phyloP scores from a whole-genome alignment of 2,797 vertebrate genomes.

The Neosalanx taihuensis region DNA sequence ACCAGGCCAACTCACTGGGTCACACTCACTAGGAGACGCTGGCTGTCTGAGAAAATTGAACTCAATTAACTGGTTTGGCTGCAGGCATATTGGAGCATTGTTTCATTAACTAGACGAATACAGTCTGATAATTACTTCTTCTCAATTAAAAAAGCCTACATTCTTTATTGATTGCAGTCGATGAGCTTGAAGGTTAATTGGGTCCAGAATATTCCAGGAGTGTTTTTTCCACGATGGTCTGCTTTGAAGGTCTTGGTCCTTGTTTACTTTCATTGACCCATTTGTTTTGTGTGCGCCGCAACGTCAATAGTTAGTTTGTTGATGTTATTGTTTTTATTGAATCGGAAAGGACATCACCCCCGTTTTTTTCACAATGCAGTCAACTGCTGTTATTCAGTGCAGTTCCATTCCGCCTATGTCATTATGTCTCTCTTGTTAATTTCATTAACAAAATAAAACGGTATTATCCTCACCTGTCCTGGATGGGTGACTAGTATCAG shows the following conservation, averaged over 20 bases:
- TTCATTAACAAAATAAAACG: not conserved
- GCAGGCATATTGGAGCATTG: conserved; percentile 71
- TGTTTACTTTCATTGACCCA: conserved; percentile 22
- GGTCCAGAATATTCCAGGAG: conserved; percentile 64
- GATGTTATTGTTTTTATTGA: not conserved
- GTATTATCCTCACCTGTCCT: not conserved
- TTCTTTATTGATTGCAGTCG: conserved; percentile 75
- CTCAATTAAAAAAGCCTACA: conserved; percentile 67
- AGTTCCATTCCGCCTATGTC: not conserved
- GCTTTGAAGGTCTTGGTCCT: conserved; percentile 29
- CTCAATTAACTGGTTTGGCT: conserved; percentile 75
- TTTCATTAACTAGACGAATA: conserved; percentile 78
- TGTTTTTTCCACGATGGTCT: conserved; percentile 41
- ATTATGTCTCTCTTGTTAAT: not conserved
- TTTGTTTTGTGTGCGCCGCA: not conserved
- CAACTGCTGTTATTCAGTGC: not conserved
- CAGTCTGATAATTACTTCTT: conserved; percentile 77
- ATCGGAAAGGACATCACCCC: not conserved
- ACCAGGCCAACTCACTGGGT: conserved; percentile 57
- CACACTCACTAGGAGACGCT: conserved; percentile 62
- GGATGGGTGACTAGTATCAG: too few species aligned
- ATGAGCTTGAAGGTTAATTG: conserved; percentile 80
- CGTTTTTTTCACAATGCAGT: not conserved
- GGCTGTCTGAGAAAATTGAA: conserved; percentile 70
- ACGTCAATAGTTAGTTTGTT: not conserved